phyloP scores from a whole-genome alignment of 2,797 vertebrate species.

The Neosilurus mollespiculum region DNA sequence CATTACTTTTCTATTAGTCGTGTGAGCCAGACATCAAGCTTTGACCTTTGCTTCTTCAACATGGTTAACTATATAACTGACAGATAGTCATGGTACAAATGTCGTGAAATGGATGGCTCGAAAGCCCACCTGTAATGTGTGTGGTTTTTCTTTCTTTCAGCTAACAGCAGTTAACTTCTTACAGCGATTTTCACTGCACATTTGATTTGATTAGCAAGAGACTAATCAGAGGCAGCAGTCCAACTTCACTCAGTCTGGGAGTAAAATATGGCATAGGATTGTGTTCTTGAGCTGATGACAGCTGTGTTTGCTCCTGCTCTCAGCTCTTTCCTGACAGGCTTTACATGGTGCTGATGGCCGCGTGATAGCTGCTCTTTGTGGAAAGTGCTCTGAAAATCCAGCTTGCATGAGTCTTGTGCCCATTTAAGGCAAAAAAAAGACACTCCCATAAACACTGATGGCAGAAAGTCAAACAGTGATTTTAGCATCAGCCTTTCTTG shows the following conservation, averaged over 20 bases:
- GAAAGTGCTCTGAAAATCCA: conserved; percentile 43
- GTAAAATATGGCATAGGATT: neutral
- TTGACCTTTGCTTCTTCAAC: neutral
- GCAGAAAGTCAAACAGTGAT: conserved; percentile 46
- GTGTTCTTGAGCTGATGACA: conserved; percentile 17
- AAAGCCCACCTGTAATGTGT: conserved; percentile 4
- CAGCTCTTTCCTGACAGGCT: conserved; percentile 36
- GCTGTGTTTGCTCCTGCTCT: conserved; percentile 30
- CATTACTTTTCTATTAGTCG: neutral
- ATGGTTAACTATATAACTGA: neutral
- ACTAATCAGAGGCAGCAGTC: conserved; percentile 11
- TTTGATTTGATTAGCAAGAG: conserved; percentile 18
- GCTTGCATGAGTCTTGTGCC: conserved; percentile 38
- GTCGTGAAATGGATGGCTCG: neutral
- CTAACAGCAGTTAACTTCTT: neutral
- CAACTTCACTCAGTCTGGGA: neutral
- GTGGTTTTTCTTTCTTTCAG: neutral
- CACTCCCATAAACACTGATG: conserved; percentile 50
- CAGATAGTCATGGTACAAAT: neutral
- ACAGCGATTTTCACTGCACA: neutral
- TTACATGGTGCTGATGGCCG: conserved; percentile 24
- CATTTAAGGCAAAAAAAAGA: conserved; percentile 54
- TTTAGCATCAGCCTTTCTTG: conserved; percentile 39
- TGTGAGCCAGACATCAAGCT: neutral
- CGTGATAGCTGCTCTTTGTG: conserved; percentile 35